phyloP scores from a whole-genome alignment of 2,113 vertebrate species.

The Monopterus albus region DNA sequence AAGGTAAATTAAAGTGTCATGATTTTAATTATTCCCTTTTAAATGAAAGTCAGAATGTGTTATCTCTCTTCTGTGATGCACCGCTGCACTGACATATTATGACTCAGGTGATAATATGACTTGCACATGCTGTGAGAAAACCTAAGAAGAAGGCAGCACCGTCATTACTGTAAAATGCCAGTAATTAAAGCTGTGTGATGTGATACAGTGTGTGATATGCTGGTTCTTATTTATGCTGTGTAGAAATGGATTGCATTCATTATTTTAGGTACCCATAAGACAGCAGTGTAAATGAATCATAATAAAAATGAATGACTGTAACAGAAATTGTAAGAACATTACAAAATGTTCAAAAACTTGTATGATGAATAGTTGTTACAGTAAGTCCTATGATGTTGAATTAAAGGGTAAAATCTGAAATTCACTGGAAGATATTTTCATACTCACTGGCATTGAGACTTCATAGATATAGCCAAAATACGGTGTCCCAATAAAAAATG shows the following conservation, averaged over 20 bases:
- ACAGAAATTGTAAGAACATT: too few species aligned
- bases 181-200: constrained; percentile 16
- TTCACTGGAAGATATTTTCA: not conserved
- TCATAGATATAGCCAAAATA: constrained; percentile 96
- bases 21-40: constrained; percentile 24
- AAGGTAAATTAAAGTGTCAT: constrained; percentile 35
- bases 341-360: too few species aligned
- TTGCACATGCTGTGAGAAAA: constrained; percentile 20
- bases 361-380: not conserved
- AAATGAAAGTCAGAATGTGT: constrained; percentile 29
- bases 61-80: constrained; percentile 9
- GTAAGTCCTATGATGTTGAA: not conserved
- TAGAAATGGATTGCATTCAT: not conserved
- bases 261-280: not conserved
- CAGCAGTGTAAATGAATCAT: not conserved
- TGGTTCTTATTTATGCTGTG: not conserved
- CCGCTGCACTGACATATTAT: constrained; percentile 43
- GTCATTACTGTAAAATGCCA: constrained; percentile 53
- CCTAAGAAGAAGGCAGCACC: not conserved
- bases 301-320: not conserved
- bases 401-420: not conserved
- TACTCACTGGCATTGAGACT: constrained; percentile 88
- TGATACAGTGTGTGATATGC: not conserved
- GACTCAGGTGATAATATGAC: constrained; percentile 12
- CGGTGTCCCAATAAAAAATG: constrained; percentile 90